These are phyloP conservation scores for Tachina fera DNA, from an alignment of 2,888 invertebrate genomes.

Conservation along the genomic window DNA sequence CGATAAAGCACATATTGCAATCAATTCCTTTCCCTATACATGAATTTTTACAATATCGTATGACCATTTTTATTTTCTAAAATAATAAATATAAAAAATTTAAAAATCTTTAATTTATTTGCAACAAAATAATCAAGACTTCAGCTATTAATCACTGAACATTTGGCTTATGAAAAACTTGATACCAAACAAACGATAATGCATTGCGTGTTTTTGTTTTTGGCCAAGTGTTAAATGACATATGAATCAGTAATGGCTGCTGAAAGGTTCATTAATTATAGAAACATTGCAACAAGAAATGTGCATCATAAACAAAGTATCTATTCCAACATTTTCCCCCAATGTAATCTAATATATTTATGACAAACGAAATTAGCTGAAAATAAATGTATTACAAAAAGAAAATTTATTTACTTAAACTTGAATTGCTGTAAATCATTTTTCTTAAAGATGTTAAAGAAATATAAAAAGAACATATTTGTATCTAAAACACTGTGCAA, in stretches of 20 bases:
- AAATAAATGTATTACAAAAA: conserved; percentile 30
- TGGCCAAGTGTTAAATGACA: conserved; percentile 51
- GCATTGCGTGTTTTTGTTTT: conserved; percentile 18
- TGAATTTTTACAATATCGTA: not conserved
- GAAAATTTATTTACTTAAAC: conserved; percentile 36
- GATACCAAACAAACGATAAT: not conserved
- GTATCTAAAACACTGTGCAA: not conserved
- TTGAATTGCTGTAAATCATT: conserved; percentile 37
- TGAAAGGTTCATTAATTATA: conserved; percentile 67
- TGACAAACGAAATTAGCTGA: conserved; percentile 4
- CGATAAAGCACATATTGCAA: too few relatives aligned
- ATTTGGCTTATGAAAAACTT: conserved; percentile 7
- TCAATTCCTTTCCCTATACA: not conserved
- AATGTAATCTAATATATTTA: conserved; percentile 3
- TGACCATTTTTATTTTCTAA: not conserved
- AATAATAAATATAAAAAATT: not conserved
- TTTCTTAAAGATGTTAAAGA: not conserved
- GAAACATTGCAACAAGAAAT: not conserved
- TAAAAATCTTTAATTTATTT: conserved; percentile 9
- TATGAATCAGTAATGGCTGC: conserved; percentile 27
- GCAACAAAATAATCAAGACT: conserved; percentile 31
- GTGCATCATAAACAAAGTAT: conserved; percentile 19
- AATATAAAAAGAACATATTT: not conserved
- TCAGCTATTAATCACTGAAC: conserved; percentile 29
- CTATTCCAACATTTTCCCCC: not conserved